A percentile compares a stretch with the other conserved stretches of the same genome.
Conservation (phyloP, 2,888 invertebrate species). For the Sicus ferrugineus region DNA sequence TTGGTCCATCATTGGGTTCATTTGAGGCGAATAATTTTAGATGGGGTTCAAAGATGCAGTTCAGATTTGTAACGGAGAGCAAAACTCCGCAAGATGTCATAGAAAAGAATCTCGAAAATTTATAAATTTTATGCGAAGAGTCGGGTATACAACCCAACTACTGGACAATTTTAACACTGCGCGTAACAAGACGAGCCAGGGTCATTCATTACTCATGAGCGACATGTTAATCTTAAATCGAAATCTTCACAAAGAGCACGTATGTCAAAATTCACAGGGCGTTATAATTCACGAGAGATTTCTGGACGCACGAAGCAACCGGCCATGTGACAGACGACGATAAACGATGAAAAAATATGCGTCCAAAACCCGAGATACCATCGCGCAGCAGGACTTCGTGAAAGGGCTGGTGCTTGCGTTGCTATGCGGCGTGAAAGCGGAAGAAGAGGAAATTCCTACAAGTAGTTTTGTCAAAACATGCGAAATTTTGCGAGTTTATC, state of each 20-base stretch:
- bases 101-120: too few relatives aligned
- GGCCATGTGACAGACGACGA: slow-evolving; percentile 22
- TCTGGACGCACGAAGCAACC: slow-evolving; percentile 39
- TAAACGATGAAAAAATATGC: slow-evolving; percentile 29
- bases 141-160: background rate
- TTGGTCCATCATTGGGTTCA: too few relatives aligned
- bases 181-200: background rate
- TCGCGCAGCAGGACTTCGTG: slow-evolving; percentile 2
- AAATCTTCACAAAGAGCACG: slow-evolving; percentile 31
- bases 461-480: slow-evolving; percentile 20
- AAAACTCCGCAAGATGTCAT: too few relatives aligned
- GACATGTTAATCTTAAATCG: slow-evolving; percentile 35
- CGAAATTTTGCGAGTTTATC: slow-evolving; percentile 15
- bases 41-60: too few relatives aligned
- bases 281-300: slow-evolving; percentile 42
- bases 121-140: background rate
- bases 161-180: background rate
- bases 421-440: background rate
- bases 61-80: too few relatives aligned
- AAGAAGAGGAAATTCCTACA: background rate
- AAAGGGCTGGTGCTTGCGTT: background rate
- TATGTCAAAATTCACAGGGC: slow-evolving; percentile 27
- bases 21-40: too few relatives aligned
- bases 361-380: slow-evolving; percentile 37
- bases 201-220: background rate